Evolutionary conservation across 2,797 vertebrate species (phyloP), one percentile per base, ranked within the genome.

Genomic region (Acrossocheilus fasciatus): DNA sequence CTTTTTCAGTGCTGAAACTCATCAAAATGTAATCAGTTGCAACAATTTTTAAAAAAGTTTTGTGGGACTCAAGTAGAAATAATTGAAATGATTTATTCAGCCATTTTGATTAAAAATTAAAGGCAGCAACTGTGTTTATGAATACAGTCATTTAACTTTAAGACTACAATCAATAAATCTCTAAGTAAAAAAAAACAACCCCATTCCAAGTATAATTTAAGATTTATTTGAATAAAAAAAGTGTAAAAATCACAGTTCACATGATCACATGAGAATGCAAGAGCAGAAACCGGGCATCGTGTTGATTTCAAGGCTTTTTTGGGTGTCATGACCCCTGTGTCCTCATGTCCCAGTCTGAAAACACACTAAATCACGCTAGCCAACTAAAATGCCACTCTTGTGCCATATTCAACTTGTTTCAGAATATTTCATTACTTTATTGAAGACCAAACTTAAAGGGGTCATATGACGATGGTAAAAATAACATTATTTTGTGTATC

Each of bases 271-370:
- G 39, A 20, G 10, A 59, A 39, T 47, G 45, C 26, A 45, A 54
- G 6, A 4, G 41, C 54, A 62, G 11, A 45, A 34, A 26, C 81
- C 1, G 69, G n/a, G 6, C 0, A 15, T 23, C 15, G 39, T 74
- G 57, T 76, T 26, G 43, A 50, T 39, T 76, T 64, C 39, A 62
- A 59, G 82, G 26, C 7, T 83, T 83, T 75, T 84, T 50, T 75
- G 43, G 72, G 57, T 30, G 1, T 4, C 1, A 2, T 75, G 57
- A 64, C 82, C 82, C 54, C 57, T 83, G 20, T 17, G 41, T 26
- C 54, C 70, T n/a, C 41, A 4, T 72, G 36, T 47, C 9, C 41
- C 2, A 8, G 62, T 20, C 47, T 76, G 18, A 52, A 14, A 54
- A 36, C 68, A 36, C 74, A 23, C 50, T 57, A 77, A 18, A 12